These are phyloP conservation scores for Chaenocephalus aceratus DNA, from an alignment of 2,113 vertebrate genomes.

Conservation along the genomic window DNA sequence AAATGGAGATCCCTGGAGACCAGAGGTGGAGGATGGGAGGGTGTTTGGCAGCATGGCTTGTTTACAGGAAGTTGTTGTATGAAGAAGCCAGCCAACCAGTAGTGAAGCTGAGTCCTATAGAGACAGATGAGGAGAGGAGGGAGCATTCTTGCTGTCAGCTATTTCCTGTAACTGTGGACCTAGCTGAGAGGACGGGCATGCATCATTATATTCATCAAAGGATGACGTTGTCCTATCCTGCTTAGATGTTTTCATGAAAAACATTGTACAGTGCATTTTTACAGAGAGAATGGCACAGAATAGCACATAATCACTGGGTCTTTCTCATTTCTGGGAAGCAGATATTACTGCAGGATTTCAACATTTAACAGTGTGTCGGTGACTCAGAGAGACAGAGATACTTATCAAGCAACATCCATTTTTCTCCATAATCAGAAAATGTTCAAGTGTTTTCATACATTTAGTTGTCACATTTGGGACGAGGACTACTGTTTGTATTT, in stretches of 20 bases:
- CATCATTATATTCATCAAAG: constrained; percentile 68
- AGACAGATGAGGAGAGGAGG: constrained; percentile 78
- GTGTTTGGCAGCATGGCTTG: constrained; percentile 71
- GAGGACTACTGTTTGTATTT: background rate
- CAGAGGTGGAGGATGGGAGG: constrained; percentile 78
- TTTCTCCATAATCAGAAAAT: no score
- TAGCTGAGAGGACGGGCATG: constrained; percentile 49
- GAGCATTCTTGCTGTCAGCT: constrained; percentile 85
- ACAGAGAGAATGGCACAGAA: background rate
- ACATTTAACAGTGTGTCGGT: background rate
- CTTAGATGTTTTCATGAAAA: constrained; percentile 11
- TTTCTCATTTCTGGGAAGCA: background rate
- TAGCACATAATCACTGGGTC: background rate
- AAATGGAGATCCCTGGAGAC: constrained; percentile 67
- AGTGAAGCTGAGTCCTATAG: constrained; percentile 67
- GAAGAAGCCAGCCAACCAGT: constrained; percentile 75
- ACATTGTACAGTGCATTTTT: no score
- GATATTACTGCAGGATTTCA: background rate
- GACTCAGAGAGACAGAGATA: no score
- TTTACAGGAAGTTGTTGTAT: constrained; percentile 86
- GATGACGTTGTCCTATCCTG: constrained; percentile 42
- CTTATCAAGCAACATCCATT: no score
- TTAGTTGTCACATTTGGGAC: background rate
- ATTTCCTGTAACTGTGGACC: constrained; percentile 83
- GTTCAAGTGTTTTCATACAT: no score